Evolutionary conservation across 2,888 invertebrate species (phyloP), one percentile per base, ranked within the genome.

Genomic region (Metellina segmentata): DNA sequence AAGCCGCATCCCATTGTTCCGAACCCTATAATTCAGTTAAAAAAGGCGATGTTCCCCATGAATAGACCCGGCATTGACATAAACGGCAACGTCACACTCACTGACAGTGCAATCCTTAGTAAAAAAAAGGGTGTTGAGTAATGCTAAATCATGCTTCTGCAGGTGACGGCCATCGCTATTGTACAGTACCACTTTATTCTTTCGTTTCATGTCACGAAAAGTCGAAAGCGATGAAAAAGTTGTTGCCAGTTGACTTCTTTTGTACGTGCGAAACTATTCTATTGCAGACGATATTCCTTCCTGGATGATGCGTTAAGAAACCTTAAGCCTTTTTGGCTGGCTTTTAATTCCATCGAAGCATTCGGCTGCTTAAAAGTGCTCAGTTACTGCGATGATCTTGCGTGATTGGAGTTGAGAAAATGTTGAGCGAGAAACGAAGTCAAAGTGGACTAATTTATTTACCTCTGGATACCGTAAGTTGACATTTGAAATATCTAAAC

Each of bases 161-260:
- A 79, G 19, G 52, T 20, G 53, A 79, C 13, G 49, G 75, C 75
- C 49, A 49, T 49, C 34, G 75, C 34, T 79, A 53, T 79, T 53
- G 53, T 53, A 53, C 20, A 7, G 52, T 79, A 52, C 34, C 8
- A 11, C 19, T 53, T 13, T 11, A 19, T 52, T 53, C 20, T 81
- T 81, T 70, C 74, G 83, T 74, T 83, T 74, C 83, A 83, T 52
- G 83, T 83, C 83, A 75, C 83, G 83, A 48, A 83, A 34, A 34
- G 1, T 34, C 61, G 71, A 53, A 79, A 4, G 16, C 20, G 53
- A 53, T 61, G 83, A 83, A 72, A 83, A 72, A 20, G 49, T 83
- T 74, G 74, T 74, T 16, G 74, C 70, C 83, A 74, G 51, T 34
- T 20, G 20, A 20, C 69, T 69, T 16, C 13, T 69, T 34, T 34